Percentiles rank a stretch among this genome's conserved stretches.
phyloP scores from a whole-genome alignment of 2,888 invertebrate genomes.

The Lasioglossum oenotherae region DNA sequence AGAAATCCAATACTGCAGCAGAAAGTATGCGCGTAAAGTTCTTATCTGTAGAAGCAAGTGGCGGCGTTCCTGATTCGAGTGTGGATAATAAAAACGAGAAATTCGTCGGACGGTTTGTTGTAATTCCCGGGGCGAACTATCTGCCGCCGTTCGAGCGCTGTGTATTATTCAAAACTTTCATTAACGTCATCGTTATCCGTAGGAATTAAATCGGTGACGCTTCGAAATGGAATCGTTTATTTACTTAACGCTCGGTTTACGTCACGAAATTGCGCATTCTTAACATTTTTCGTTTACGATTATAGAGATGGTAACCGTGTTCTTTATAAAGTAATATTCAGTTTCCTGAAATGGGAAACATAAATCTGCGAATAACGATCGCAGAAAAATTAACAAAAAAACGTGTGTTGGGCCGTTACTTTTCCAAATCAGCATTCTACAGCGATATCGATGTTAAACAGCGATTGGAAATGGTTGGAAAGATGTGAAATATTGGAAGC shows the following conservation, averaged over 20 bases:
- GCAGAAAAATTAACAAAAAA: no score
- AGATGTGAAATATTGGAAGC: neutral
- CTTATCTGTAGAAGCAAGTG: constrained; percentile 45
- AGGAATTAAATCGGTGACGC: neutral
- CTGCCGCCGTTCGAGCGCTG: neutral
- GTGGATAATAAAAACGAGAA: constrained; percentile 29
- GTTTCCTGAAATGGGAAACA: no score
- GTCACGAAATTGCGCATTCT: no score
- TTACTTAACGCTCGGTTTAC: no score
- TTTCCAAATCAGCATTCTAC: neutral
- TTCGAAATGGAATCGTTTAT: no score
- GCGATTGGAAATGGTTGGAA: neutral
- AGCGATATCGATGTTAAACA: neutral
- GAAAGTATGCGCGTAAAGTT: constrained; percentile 46
- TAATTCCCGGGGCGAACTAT: neutral
- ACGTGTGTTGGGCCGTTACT: neutral
- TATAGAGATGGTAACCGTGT: no score
- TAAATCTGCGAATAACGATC: no score
- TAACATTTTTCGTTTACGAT: no score
- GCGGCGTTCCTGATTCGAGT: constrained; percentile 39
- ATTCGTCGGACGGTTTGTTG: neutral
- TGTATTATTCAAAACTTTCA: neutral
- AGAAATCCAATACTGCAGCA: constrained; percentile 48
- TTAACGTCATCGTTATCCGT: neutral
- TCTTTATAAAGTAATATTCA: no score